Conservation (phyloP, 2,797 vertebrate species). For the Spinibarbus caldwelli region DNA sequence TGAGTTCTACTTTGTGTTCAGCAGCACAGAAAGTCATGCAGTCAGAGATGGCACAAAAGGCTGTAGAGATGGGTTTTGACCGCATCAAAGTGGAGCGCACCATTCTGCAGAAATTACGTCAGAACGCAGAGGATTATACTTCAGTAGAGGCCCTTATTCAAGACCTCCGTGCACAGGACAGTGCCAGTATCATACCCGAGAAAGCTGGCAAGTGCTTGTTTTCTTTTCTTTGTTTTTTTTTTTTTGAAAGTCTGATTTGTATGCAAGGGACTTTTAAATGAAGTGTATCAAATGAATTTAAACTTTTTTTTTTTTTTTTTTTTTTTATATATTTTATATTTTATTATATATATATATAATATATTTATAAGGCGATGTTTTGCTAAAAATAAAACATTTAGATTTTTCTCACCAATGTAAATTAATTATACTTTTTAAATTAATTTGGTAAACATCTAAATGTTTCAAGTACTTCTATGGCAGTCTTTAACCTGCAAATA, state of each 20-base stretch:
- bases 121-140: constrained; percentile 76
- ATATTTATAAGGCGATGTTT: no score
- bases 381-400: no score
- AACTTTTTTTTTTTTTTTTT: no score
- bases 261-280: neutral
- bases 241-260: neutral
- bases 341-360: no score
- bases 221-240: neutral
- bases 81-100: constrained; percentile 80
- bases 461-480: no score
- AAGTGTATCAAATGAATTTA: neutral
- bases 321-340: no score
- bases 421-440: no score
- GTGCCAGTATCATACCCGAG: constrained; percentile 58
- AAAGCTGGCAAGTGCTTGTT: constrained; percentile 63
- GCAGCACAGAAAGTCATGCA: constrained; percentile 76
- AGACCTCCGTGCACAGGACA: no score
- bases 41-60: constrained; percentile 80
- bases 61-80: constrained; percentile 84
- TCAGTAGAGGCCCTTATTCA: constrained; percentile 80
- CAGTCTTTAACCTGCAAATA: no score
- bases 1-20: constrained; percentile 26
- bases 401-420: no score
- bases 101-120: constrained; percentile 79
- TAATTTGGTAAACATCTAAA: no score